Percentiles rank a stretch among this genome's conserved stretches.
Conservation (phyloP, 2,797 vertebrate genomes). For the Cyclura pinguis region DNA sequence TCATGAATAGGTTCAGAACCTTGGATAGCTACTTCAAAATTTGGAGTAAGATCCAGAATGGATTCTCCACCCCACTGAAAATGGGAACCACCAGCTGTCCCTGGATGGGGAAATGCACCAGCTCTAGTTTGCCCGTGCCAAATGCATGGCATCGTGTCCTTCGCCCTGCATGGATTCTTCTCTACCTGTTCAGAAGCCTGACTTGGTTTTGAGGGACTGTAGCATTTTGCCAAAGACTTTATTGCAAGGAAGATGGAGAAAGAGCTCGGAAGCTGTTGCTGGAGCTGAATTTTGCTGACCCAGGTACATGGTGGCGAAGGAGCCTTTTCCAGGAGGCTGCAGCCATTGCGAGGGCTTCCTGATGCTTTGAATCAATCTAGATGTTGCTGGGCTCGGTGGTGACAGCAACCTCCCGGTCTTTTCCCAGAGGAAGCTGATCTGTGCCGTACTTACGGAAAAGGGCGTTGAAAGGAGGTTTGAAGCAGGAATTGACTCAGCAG, state of each 20-base stretch:
- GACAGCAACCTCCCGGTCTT: constrained; percentile 37
- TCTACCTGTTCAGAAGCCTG: not conserved
- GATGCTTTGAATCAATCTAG: constrained; percentile 32
- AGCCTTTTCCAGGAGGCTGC: constrained; percentile 32
- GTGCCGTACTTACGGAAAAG: constrained; percentile 33
- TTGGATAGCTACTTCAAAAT: too few relatives aligned
- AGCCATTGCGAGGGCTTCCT: constrained; percentile 15
- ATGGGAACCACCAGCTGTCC: too few relatives aligned
- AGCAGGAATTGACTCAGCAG: constrained; percentile 34
- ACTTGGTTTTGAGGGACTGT: constrained; percentile 18
- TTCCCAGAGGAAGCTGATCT: constrained; percentile 32
- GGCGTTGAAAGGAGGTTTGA: constrained; percentile 36
- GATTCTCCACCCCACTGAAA: too few relatives aligned
- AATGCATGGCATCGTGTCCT: too few relatives aligned
- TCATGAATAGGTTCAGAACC: too few relatives aligned
- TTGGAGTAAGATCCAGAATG: too few relatives aligned
- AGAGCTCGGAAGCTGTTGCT: constrained; percentile 34
- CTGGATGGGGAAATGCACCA: too few relatives aligned
- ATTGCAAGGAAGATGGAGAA: constrained; percentile 45
- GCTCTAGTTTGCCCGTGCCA: not conserved
- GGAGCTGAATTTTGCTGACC: constrained; percentile 68
- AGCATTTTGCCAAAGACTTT: constrained; percentile 61
- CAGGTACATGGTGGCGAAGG: constrained; percentile 50
- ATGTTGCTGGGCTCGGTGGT: not conserved
- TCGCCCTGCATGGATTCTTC: not conserved